Evolutionary conservation across 1,140 invertebrate species (phyloP).

Genomic region (Hycleus phaleratus): DNA sequence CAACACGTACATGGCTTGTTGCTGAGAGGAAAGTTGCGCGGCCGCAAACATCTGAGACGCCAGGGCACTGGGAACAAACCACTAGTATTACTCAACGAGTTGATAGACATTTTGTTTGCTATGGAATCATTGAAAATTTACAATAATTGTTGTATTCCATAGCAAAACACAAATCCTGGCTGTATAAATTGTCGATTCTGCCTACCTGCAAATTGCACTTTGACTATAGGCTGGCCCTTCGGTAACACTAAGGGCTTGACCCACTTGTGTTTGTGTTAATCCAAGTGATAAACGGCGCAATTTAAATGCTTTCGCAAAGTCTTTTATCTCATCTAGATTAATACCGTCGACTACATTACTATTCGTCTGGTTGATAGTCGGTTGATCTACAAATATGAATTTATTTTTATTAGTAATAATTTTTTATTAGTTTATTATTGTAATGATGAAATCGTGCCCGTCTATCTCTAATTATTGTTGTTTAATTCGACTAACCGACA

Average conservation of each 20-base stretch:
- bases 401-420: background rate
- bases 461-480: too few species aligned
- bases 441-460: too few species aligned
- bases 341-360: slow-evolving; percentile 94
- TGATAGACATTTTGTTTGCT: background rate
- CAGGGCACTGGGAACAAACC: slow-evolving; percentile 78
- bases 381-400: slow-evolving; percentile 60
- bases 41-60: slow-evolving; percentile 90
- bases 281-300: slow-evolving; percentile 85
- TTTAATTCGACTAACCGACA: too few species aligned
- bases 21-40: slow-evolving; percentile 80
- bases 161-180: slow-evolving; percentile 4
- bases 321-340: slow-evolving; percentile 95
- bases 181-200: background rate
- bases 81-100: slow-evolving; percentile 21
- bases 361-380: slow-evolving; percentile 86
- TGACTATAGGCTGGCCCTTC: slow-evolving; percentile 97
- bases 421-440: background rate
- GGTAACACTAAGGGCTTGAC: slow-evolving; percentile 88
- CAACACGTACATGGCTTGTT: slow-evolving; percentile 79
- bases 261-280: slow-evolving; percentile 93
- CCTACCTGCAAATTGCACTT: slow-evolving; percentile 96
- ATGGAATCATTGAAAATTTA: background rate
- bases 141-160: background rate
- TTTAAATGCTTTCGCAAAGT: slow-evolving; percentile 97